These are phyloP conservation scores for Aegotheles bennettii DNA, from an alignment of 2,113 vertebrate species.

Conservation along the genomic window DNA sequence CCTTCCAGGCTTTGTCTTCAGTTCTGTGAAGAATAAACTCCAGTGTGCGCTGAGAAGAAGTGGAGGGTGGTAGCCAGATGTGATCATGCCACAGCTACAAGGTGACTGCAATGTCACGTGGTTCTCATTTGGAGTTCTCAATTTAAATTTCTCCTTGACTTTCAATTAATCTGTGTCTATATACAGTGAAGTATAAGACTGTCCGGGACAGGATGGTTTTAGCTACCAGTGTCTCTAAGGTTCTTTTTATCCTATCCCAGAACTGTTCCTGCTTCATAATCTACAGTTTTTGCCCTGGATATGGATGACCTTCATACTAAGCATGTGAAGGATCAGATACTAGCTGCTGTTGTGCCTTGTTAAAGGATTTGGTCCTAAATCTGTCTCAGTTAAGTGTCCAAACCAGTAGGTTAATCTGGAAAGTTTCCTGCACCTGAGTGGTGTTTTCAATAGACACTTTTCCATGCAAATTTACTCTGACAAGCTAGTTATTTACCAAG, in stretches of 20 bases:
- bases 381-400: neutral
- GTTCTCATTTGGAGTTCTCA: neutral
- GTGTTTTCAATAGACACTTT: neutral
- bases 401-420: neutral
- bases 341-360: neutral
- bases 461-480: neutral
- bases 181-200: neutral
- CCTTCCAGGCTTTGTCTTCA: neutral
- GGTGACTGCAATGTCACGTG: neutral
- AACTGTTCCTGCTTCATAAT: neutral
- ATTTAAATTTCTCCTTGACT: neutral
- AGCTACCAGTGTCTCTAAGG: neutral
- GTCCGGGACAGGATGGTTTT: neutral
- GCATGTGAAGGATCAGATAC: neutral
- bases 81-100: neutral
- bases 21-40: neutral
- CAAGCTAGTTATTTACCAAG: neutral
- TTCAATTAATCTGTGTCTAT: neutral
- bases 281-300: neutral
- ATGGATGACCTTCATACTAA: neutral
- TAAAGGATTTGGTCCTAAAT: neutral
- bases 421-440: neutral
- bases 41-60: accelerated
- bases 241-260: neutral
- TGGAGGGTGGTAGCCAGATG: neutral